Percentiles rank a stretch among this genome's conserved stretches.
These are phyloP conservation scores for Eulacestoma nigropectus DNA, from an alignment of 2,113 vertebrate species.

Conservation along the genomic window DNA sequence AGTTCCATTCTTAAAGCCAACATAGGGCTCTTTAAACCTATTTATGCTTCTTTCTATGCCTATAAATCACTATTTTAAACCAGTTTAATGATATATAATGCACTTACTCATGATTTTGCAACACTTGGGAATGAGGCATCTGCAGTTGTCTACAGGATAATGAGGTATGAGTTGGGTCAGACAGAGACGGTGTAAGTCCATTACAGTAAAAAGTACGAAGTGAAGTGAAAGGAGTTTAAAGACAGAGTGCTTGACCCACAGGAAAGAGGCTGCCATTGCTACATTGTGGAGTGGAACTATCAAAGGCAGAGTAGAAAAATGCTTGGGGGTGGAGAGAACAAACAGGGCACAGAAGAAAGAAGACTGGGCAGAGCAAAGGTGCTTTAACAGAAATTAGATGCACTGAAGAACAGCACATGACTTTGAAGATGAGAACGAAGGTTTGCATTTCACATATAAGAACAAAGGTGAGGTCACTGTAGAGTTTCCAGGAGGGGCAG, in stretches of 20 bases:
- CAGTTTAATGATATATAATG: background rate
- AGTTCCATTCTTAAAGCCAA: background rate
- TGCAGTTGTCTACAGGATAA: background rate
- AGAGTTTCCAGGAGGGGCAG: background rate
- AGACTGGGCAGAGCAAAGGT: background rate
- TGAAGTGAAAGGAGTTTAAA: slow-evolving; percentile 7
- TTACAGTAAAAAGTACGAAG: background rate
- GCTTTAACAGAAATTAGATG: background rate
- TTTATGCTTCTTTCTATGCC: background rate
- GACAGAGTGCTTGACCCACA: background rate
- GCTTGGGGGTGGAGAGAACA: background rate
- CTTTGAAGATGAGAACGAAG: background rate
- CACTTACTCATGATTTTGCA: background rate
- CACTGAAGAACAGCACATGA: background rate
- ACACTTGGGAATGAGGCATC: background rate
- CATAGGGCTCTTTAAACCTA: background rate
- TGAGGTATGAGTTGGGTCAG: background rate
- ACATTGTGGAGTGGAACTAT: background rate
- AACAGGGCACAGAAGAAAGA: background rate
- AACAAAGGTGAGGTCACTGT: background rate
- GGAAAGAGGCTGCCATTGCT: background rate
- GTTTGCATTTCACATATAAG: background rate
- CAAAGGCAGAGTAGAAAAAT: slow-evolving; percentile 12
- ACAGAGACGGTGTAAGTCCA: background rate
- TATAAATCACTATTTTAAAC: background rate